These are phyloP conservation scores for Epicampocera succincta DNA, from an alignment of 2,888 invertebrate genomes.

Conservation along the genomic window DNA sequence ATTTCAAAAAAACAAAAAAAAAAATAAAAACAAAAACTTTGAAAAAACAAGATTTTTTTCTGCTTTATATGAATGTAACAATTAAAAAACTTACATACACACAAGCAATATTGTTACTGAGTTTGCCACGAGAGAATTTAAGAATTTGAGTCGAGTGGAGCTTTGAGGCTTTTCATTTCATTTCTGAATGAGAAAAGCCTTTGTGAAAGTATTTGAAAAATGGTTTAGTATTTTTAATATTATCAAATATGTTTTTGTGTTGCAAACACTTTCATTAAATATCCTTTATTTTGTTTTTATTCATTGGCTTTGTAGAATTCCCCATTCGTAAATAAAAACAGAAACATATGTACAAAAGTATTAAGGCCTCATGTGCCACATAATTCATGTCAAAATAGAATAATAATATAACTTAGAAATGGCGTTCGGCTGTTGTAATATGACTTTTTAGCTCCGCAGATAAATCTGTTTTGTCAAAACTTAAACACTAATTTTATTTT, in stretches of 20 bases:
- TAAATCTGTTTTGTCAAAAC: neutral
- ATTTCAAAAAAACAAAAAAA: constrained; percentile 1
- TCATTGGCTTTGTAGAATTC: constrained; percentile 1
- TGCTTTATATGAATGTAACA: neutral
- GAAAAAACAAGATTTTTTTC: neutral
- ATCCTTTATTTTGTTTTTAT: neutral
- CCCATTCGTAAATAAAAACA: constrained; percentile 26
- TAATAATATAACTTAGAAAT: constrained; percentile 14
- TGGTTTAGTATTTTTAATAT: constrained; percentile 41
- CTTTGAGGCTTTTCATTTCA: constrained; percentile 37
- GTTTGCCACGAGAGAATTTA: constrained; percentile 17
- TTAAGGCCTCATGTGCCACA: constrained; percentile 22
- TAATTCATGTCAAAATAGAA: constrained; percentile 41
- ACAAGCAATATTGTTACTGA: constrained; percentile 1
- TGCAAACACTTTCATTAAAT: constrained; percentile 53
- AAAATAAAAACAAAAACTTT: neutral
- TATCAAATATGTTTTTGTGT: constrained; percentile 25
- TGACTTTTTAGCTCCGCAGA: neutral
- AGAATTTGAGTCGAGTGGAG: constrained; percentile 49
- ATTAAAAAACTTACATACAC: too few relatives aligned
- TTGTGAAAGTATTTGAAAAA: constrained; percentile 1
- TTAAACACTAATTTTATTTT: neutral
- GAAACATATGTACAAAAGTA: neutral
- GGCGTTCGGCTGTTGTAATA: neutral
- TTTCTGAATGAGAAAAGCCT: neutral